phyloP scores from a whole-genome alignment of 2,797 vertebrate species.

The Rhynchonycteris naso region DNA sequence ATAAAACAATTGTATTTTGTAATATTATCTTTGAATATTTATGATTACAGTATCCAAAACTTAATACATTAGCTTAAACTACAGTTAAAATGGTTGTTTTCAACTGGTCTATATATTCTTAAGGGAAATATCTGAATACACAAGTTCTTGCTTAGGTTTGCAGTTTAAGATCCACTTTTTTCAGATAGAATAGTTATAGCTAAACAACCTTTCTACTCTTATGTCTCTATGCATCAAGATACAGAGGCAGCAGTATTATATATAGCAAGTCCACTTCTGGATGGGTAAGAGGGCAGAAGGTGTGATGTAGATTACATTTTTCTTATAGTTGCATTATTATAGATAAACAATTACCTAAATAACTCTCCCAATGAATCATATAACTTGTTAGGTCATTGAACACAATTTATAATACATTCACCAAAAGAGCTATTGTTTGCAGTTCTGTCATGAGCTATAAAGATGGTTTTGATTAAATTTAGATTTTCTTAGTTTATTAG shows the following conservation, averaged over 20 bases:
- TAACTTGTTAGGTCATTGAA: background rate
- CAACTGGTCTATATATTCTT: background rate
- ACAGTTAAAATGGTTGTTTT: slow-evolving; percentile 19
- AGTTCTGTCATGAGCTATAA: background rate
- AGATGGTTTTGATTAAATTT: slow-evolving; percentile 8
- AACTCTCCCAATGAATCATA: background rate
- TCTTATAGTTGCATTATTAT: background rate
- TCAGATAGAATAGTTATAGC: background rate
- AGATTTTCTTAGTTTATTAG: slow-evolving; percentile 25
- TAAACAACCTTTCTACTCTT: background rate
- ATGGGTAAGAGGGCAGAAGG: background rate
- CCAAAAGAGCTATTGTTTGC: background rate
- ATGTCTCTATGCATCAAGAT: background rate
- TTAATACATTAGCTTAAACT: background rate
- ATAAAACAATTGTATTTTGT: background rate
- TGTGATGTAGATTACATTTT: background rate
- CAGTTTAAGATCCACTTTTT: background rate
- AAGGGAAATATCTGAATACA: background rate
- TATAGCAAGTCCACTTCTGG: background rate
- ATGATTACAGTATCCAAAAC: background rate
- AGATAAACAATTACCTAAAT: background rate
- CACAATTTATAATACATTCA: background rate
- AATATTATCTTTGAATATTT: slow-evolving; percentile 31
- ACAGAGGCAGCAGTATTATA: background rate
- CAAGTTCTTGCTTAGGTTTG: slow-evolving; percentile 24